Evolutionary conservation across 2,113 vertebrate species (phyloP).

Genomic region (Mesembrinibis cayennensis): DNA sequence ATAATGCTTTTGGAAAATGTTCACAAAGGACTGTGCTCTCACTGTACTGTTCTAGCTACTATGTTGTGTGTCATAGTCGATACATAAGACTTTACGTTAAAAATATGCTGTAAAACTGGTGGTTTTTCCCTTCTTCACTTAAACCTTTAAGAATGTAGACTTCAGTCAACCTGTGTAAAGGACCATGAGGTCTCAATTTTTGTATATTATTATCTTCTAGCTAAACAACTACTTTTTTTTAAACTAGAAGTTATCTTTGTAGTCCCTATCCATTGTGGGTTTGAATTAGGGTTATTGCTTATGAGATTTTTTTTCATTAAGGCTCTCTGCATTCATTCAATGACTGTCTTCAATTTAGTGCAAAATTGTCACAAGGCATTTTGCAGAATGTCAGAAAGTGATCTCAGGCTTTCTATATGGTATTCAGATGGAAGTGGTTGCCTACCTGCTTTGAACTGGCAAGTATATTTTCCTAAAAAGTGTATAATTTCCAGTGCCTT

Average conservation of each 20-base stretch:
- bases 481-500: neutral
- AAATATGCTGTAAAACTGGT: neutral
- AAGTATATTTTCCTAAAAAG: neutral
- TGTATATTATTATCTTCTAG: neutral
- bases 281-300: neutral
- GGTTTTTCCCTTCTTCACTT: neutral
- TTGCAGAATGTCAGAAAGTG: neutral
- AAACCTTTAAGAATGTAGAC: neutral
- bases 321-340: neutral
- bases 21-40: neutral
- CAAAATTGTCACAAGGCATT: neutral
- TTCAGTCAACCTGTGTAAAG: neutral
- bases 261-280: neutral
- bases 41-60: neutral
- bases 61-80: neutral
- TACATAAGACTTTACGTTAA: fast-evolving
- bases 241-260: neutral
- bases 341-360: neutral
- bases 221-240: neutral
- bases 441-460: neutral
- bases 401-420: neutral
- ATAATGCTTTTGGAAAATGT: neutral
- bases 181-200: fast-evolving
- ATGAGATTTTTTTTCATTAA: neutral
- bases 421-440: neutral